Conservation (phyloP, 2,888 invertebrate species). For the Sipha maydis region DNA sequence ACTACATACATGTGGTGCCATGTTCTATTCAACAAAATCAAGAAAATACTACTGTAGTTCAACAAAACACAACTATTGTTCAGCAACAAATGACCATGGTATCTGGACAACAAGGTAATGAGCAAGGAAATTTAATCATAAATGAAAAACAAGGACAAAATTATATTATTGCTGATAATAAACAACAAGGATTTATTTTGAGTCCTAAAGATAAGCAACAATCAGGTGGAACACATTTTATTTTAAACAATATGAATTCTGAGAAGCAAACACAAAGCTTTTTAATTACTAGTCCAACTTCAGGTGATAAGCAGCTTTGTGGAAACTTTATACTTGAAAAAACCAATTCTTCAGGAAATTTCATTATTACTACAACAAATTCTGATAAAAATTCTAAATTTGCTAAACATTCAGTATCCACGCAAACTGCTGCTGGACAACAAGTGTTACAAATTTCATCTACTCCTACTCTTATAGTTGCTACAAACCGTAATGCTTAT, state of each 20-base stretch:
- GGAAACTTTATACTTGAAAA: constrained; percentile 65
- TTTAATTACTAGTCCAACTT: constrained; percentile 65
- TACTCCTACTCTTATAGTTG: constrained; percentile 65
- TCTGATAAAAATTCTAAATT: constrained; percentile 63
- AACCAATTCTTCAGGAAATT: constrained; percentile 62
- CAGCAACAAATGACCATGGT: constrained; percentile 84
- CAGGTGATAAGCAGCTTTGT: constrained; percentile 64
- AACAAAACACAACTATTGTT: constrained; percentile 86
- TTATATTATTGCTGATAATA: constrained; percentile 68
- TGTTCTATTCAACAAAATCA: constrained; percentile 62
- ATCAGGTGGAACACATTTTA: constrained; percentile 63
- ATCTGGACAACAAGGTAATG: constrained; percentile 73
- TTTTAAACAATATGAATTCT: constrained; percentile 63
- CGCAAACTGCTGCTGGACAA: constrained; percentile 73
- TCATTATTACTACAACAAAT: constrained; percentile 63
- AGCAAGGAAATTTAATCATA: constrained; percentile 61
- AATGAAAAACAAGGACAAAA: constrained; percentile 64
- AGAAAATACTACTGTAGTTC: constrained; percentile 76
- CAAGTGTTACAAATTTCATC: constrained; percentile 64
- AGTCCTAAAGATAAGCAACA: constrained; percentile 64
- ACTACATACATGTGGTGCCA: constrained; percentile 65
- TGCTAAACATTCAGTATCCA: constrained; percentile 78
- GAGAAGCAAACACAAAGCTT: constrained; percentile 64
- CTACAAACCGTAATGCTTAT: constrained; percentile 66
- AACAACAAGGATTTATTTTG: constrained; percentile 65